Percentiles rank a stretch among this genome's conserved stretches.
Conservation (phyloP, 2,888 invertebrate species). For the Hermaeophaga mercurialis region DNA sequence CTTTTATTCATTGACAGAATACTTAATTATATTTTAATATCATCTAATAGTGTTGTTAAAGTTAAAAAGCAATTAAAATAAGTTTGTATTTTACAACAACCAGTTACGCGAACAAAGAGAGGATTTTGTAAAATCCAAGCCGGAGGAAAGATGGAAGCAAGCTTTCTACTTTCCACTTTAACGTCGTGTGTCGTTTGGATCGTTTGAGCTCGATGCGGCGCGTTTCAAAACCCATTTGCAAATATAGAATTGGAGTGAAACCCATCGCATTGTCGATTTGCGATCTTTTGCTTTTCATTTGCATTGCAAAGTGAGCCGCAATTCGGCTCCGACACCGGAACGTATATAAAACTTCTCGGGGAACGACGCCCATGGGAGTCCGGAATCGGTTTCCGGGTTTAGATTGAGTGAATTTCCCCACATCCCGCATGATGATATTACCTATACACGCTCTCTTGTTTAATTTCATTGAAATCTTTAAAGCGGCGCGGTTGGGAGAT, state of each 20-base stretch:
- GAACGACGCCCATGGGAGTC: conserved; percentile 55
- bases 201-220: conserved; percentile 32
- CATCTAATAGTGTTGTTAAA: no score
- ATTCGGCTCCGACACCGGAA: conserved; percentile 53
- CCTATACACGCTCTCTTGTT: conserved; percentile 54
- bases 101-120: neutral
- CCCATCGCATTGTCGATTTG: conserved; percentile 57
- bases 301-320: conserved; percentile 58
- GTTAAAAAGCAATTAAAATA: neutral
- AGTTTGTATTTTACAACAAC: no score
- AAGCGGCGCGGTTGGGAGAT: conserved; percentile 49
- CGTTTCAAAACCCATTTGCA: conserved; percentile 54
- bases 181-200: conserved; percentile 33
- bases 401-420: conserved; percentile 58
- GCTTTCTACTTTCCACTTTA: neutral
- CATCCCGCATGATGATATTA: conserved; percentile 54
- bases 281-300: conserved; percentile 59
- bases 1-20: no score
- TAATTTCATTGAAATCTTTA: conserved; percentile 56
- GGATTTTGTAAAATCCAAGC: neutral
- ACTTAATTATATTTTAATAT: no score
- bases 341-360: conserved; percentile 55
- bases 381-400: conserved; percentile 59
- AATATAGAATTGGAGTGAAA: conserved; percentile 54
- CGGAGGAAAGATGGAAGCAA: neutral